These are phyloP conservation scores for Rutilus rutilus DNA, from an alignment of 2,113 vertebrate species.

Conservation along the genomic window DNA sequence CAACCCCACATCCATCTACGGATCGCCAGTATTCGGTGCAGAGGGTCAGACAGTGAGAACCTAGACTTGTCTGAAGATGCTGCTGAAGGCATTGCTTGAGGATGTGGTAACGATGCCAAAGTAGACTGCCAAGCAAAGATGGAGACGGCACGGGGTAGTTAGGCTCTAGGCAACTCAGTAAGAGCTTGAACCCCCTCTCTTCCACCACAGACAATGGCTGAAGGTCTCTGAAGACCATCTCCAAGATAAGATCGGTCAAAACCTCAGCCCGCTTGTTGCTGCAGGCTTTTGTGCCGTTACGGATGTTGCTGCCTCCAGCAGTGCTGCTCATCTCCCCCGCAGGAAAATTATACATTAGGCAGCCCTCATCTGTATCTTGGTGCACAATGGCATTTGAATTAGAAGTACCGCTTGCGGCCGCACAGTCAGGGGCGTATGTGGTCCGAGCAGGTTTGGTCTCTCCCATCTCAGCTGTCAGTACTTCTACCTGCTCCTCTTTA, in stretches of 20 bases:
- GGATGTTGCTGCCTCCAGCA: constrained; percentile 15
- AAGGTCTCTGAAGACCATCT: constrained; percentile 72
- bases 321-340: constrained; percentile 47
- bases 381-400: constrained; percentile 35
- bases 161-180: constrained; percentile 71
- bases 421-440: constrained; percentile 26
- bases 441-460: constrained; percentile 50
- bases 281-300: constrained; percentile 22
- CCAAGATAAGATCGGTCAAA: constrained; percentile 67
- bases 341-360: constrained; percentile 43
- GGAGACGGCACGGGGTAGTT: constrained; percentile 60
- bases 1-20: constrained; percentile 58
- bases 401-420: constrained; percentile 23
- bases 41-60: constrained; percentile 58
- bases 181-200: constrained; percentile 69
- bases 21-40: constrained; percentile 67
- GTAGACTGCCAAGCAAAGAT: constrained; percentile 61
- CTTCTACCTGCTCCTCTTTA: constrained; percentile 67
- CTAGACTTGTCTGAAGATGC: constrained; percentile 61
- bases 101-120: constrained; percentile 66
- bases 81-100: constrained; percentile 66
- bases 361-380: constrained; percentile 48
- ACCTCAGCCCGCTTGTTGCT: constrained; percentile 59
- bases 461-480: constrained; percentile 48
- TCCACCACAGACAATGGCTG: constrained; percentile 72